phyloP scores from a whole-genome alignment of 2,113 vertebrate genomes.

The Onychostoma macrolepis region DNA sequence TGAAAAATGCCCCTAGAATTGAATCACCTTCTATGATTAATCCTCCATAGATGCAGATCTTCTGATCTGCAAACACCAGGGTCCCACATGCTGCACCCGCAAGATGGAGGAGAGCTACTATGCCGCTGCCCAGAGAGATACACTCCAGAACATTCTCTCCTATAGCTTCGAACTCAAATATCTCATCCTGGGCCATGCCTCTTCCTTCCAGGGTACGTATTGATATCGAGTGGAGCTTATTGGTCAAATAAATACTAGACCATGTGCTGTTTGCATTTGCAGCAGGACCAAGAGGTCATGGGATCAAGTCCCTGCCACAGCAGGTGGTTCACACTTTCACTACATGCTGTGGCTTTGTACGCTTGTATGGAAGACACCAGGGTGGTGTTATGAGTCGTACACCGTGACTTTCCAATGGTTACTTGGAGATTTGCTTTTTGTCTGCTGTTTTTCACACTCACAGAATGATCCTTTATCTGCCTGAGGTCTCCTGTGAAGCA shows the following conservation, averaged over 20 bases:
- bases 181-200: slow-evolving; percentile 81
- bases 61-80: slow-evolving; percentile 85
- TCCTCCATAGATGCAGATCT: slow-evolving; percentile 81
- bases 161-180: slow-evolving; percentile 87
- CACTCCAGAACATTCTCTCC: slow-evolving; percentile 82
- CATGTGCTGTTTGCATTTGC: slow-evolving; percentile 10
- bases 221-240: background rate
- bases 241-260: background rate
- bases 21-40: background rate
- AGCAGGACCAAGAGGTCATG: background rate
- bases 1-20: background rate
- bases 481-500: slow-evolving; percentile 4
- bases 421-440: slow-evolving; percentile 12
- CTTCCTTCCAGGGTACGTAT: slow-evolving; percentile 83
- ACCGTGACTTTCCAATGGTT: background rate
- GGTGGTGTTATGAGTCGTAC: background rate
- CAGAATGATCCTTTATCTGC: slow-evolving; percentile 4
- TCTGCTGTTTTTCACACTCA: background rate
- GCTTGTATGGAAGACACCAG: background rate
- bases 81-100: slow-evolving; percentile 88
- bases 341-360: slow-evolving; percentile 9
- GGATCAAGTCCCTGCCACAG: slow-evolving; percentile 12
- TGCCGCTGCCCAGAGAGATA: slow-evolving; percentile 83
- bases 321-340: slow-evolving; percentile 16
- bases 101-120: slow-evolving; percentile 93